These are phyloP conservation scores for Strix aluco DNA, from an alignment of 2,113 vertebrate species.

Conservation along the genomic window DNA sequence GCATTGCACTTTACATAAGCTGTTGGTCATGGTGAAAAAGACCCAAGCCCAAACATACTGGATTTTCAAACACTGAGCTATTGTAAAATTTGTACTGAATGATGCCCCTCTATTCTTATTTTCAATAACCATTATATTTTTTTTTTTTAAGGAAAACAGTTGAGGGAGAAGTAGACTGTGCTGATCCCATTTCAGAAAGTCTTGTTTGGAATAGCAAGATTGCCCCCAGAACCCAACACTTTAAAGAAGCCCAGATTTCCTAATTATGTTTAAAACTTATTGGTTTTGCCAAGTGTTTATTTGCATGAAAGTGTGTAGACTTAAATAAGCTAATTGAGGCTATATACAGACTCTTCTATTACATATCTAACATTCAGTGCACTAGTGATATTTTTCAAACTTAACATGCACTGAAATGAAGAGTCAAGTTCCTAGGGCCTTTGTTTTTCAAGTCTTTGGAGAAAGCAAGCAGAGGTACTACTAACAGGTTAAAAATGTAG, in stretches of 20 bases:
- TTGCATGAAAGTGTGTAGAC: not conserved
- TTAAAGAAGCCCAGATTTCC: not conserved
- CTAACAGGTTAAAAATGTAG: not conserved
- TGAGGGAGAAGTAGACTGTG: not conserved
- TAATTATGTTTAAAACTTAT: not conserved
- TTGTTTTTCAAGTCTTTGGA: not conserved
- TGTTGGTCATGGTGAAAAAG: not conserved
- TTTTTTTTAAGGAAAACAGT: not conserved
- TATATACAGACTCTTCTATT: not conserved
- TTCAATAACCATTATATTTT: not conserved
- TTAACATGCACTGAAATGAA: not conserved
- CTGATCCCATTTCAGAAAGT: not conserved
- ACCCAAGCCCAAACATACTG: not conserved
- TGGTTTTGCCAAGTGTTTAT: not conserved
- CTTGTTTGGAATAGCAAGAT: not conserved
- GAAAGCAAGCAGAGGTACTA: not conserved
- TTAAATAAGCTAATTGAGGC: not conserved
- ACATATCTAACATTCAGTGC: not conserved
- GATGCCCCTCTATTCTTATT: not conserved
- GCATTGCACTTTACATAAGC: not conserved
- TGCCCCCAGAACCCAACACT: not conserved
- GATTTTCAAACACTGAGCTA: not conserved
- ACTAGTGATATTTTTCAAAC: not conserved
- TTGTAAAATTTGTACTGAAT: not conserved
- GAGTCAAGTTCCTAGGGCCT: not conserved